Base-by-base conservation (phyloP, 2,888 invertebrate species). In the Leptopilina drosophilae region DNA sequence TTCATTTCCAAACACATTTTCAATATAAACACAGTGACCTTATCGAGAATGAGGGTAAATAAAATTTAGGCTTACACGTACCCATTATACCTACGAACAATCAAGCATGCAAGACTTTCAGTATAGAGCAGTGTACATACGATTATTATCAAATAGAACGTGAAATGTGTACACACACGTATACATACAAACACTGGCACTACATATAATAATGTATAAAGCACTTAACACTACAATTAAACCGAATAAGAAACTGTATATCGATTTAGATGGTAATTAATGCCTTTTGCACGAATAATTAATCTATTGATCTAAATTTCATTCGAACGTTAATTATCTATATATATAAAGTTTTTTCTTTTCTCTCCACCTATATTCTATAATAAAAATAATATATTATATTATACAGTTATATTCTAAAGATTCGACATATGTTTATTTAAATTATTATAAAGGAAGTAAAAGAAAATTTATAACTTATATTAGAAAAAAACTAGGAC, bases 91-190 rank as follows among this genome's bases (percentile, higher is more conserved):
- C 33, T 33, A 65, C 12, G 65, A 40, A 65, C n/a, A 40, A 42
- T 62, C 40, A 65, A 65, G 40, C 65, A 65, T 65, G 65, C 65
- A 42, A 65, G 65, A 65, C 65, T 65, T 65, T 65, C 65, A 26
- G 42, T 65, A n/a, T n/a, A 8, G 33, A n/a, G 65, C 26, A 12
- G 80, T 69, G 81, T 81, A 81, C 82, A 81, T 79, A 78, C 80
- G 80, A 84, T 84, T 84, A 84, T 84, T 84, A 82, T 83, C 83
- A 84, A 84, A 83, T 82, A 81, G 84, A 83, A 83, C 83, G 80
- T 81, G 81, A 80, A 84, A 81, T 78, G 77, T 40, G 40, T 65
- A 65, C 8, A 20, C 20, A 20, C 20, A 20, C 20, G 1, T 1
- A 20, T 20, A 20, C 20, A 20, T 1, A 20, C 20, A 20, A 20